Conservation (phyloP, 2,113 vertebrate species). For the Coptodon bakossiorum region DNA sequence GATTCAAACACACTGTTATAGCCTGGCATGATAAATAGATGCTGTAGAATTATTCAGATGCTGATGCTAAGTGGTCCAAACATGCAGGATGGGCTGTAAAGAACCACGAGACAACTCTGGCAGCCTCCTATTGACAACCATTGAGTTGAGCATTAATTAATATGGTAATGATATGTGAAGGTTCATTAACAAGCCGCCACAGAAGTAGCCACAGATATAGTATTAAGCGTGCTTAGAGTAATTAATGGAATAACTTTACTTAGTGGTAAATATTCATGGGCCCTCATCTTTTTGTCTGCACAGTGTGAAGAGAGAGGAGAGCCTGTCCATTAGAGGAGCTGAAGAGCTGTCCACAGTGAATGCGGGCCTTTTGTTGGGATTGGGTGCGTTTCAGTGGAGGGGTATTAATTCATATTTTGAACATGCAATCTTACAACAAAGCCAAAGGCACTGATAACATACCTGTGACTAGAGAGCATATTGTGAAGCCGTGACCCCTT, state of each 20-base stretch:
- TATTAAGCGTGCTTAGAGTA: conserved; percentile 66
- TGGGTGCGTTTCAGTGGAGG: conserved; percentile 68
- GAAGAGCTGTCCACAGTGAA: conserved; percentile 67
- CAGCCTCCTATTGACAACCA: conserved; percentile 63
- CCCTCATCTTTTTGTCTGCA: conserved; percentile 57
- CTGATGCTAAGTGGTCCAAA: conserved; percentile 48
- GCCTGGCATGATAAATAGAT: conserved; percentile 14
- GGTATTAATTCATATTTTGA: conserved; percentile 68
- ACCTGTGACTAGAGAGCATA: conserved; percentile 47
- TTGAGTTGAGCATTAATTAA: conserved; percentile 69
- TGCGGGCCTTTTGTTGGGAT: conserved; percentile 72
- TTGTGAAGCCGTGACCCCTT: conserved; percentile 47
- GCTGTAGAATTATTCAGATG: conserved; percentile 10
- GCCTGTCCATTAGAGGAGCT: conserved; percentile 75
- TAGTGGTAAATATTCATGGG: conserved; percentile 76
- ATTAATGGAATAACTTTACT: conserved; percentile 78
- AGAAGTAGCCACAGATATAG: conserved; percentile 70
- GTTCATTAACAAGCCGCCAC: conserved; percentile 62
- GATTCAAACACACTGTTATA: background rate
- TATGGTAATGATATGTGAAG: conserved; percentile 74
- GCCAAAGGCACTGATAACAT: conserved; percentile 59
- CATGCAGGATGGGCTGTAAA: conserved; percentile 29
- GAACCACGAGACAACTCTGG: conserved; percentile 37
- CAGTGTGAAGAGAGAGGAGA: conserved; percentile 65
- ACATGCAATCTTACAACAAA: conserved; percentile 61